Evolutionary conservation across 1,140 invertebrate genomes (phyloP), one percentile per base, ranked within the genome.

Genomic region (Diachasma alloeum): DNA sequence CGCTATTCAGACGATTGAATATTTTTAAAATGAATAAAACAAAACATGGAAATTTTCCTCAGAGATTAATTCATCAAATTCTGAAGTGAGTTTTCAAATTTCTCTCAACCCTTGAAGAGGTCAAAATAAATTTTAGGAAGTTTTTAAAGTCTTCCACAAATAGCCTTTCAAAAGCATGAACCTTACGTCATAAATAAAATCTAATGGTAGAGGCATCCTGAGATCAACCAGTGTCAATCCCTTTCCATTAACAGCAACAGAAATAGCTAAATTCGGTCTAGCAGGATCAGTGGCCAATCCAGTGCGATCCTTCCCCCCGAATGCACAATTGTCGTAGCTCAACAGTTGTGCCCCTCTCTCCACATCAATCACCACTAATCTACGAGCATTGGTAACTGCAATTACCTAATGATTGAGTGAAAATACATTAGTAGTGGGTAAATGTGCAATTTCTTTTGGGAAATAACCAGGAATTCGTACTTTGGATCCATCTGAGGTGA

Each of bases 251-350:
- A 89, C 87, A 74, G 87, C 89, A 39, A 89, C 87, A 68, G 88
- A 90, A 17, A 90, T 89, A 53, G 90, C 90, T 75, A 91, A 86
- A 82, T 91, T 90, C 42, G 91, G 90, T 77, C 84, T 86, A 0
- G 86, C 76, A 19, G 90, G 90, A 84, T 91, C 90, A n/a, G 89
- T 85, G 36, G 90, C 90, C 44, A 91, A 76, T n/a, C 88, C 89
- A 22, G 89, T 88, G 70, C 90, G 82, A 77, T 91, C 90, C 77
- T 87, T 83, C 4, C 90, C 90, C 79, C 84, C 87, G 69, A 87
- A 91, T 53, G 89, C 88, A 84, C 90, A 91, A 76, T 91, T 91
- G 70, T 91, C 90, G 83, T 91, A 91, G 8, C 89, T 88, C 70
- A 90, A 84, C 11, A 91, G 80, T 75, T 90, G 90, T 48, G 89